Percentiles rank a stretch among this genome's conserved stretches.
Evolutionary conservation across 1,140 invertebrate genomes (phyloP).

Genomic region (Coboldia fuscipes): DNA sequence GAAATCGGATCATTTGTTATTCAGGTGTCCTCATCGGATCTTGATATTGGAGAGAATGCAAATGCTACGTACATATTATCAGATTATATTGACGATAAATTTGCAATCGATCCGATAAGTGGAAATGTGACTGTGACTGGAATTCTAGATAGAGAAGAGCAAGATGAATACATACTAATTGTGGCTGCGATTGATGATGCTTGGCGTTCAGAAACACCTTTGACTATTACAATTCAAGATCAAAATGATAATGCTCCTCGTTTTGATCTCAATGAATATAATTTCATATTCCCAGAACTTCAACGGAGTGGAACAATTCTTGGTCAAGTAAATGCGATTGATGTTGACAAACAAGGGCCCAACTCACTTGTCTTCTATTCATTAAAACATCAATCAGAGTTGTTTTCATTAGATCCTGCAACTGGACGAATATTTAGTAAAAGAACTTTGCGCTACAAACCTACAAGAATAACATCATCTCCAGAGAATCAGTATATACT

Average conservation of each 20-base stretch:
- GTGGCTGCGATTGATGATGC: conserved; percentile 71
- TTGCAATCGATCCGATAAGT: conserved; percentile 64
- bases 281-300: conserved; percentile 75
- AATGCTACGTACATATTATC: conserved; percentile 76
- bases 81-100: conserved; percentile 73
- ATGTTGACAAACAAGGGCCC: conserved; percentile 78
- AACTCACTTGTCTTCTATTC: conserved; percentile 87
- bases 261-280: conserved; percentile 71
- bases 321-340: conserved; percentile 70
- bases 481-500: conserved; percentile 75
- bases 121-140: conserved; percentile 83
- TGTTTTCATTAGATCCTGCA: conserved; percentile 76
- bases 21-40: conserved; percentile 73
- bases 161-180: conserved; percentile 78
- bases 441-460: conserved; percentile 56
- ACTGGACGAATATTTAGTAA: conserved; percentile 80
- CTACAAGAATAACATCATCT: conserved; percentile 48
- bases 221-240: conserved; percentile 85
- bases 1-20: conserved; percentile 84
- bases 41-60: conserved; percentile 68
- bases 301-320: conserved; percentile 58
- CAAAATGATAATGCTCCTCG: conserved; percentile 87
- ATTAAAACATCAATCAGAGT: conserved; percentile 69
- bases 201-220: conserved; percentile 68
- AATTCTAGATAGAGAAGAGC: conserved; percentile 63